Base-by-base conservation (phyloP, 2,797 vertebrate genomes). In the Neopelma chrysocephalum region DNA sequence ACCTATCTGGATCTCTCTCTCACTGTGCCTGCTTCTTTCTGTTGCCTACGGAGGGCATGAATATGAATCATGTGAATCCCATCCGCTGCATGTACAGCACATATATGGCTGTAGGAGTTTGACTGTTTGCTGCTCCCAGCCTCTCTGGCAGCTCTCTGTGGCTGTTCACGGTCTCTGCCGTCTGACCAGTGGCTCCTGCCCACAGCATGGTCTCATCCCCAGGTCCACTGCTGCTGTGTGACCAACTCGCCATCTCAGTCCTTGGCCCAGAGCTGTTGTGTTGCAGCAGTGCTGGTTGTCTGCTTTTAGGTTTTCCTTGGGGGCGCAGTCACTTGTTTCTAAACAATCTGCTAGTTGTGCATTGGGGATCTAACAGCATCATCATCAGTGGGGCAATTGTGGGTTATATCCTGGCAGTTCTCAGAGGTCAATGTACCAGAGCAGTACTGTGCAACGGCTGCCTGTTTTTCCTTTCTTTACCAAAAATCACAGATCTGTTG, bases 231-330 rank as follows among this genome's bases (percentile, higher is more conserved):
- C 62, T 71, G 78, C 60, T 61, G 7, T 3, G 16, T 54, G 81
- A 66, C 0, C 1, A 66, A 19, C 45, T 85, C 0, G 0, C 11
- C 36, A 3, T 26, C 0, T 0, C 57, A 65, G 70, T 36, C 47
- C 76, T 72, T 84, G 34, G 32, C 66, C 76, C 69, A n/a, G 68
- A 87, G 64, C 38, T 72, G 32, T 65, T 93, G 61, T 3, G 1
- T 20, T 61, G 76, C 9, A 7, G 53, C 53, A 20, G 0, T 71
- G 21, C 50, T 81, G 47, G 7, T 29, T 79, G 32, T 18, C 66
- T 94, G 73, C 77, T 82, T 61, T 40, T 45, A 72, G 50, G 14
- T 66, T 89, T 88, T 95, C 47, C 47, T 66, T 76, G 36, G 34
- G 53, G 62, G 17, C 43, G 54, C 26, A 58, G 42, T 54, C 34